Base-by-base conservation (phyloP, 2,888 invertebrate genomes). In the Thera obeliscata region DNA sequence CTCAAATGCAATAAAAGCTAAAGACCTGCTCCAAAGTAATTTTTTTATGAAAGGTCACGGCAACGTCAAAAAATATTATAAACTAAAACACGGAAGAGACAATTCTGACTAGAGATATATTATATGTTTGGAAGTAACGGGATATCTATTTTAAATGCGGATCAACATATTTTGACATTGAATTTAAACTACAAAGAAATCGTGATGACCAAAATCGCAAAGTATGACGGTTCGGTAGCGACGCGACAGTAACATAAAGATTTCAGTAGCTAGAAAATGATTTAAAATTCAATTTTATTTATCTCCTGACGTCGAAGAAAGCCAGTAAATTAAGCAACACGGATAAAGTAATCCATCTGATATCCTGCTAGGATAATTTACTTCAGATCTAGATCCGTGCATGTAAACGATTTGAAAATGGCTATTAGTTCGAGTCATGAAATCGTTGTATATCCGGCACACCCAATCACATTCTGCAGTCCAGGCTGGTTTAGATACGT, bases 361-460 rank as follows among this genome's bases (percentile, higher is more conserved):
- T 63, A 67, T 63, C 61, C 41, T 35, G 43, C 54, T 60, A 55
- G 48, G 50, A 62, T 56, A 49, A 68, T 61, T 65, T 68, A 64
- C 55, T 62, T 56, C 49, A 62, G 65, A 66, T 65, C 69, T 63
- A 43, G 66, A 66, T 69, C 43, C n/a, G 60, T 69, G 63, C 59
- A 63, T 66, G 66, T 49, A 48, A 65, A 69, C 59, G 52, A 46
- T 59, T 66, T 62, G 68, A 46, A 66, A 71, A 57, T 67, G 57
- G 64, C 66, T 56, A 54, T 57, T 61, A 56, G 62, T 71, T 70
- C 66, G 35, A 66, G 67, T 64, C 71, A 59, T 65, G 65, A 68
- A 67, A 66, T 12, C 46, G 66, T 74, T 73, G 74, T 64, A 72
- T 63, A 74, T 74, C 75, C 75, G 74, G 74, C 75, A 75, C 74